A percentile compares a stretch with the other conserved stretches of the same genome.
Conservation (phyloP, 1,140 invertebrate species). For the Carcinoscorpius rotundicauda region DNA sequence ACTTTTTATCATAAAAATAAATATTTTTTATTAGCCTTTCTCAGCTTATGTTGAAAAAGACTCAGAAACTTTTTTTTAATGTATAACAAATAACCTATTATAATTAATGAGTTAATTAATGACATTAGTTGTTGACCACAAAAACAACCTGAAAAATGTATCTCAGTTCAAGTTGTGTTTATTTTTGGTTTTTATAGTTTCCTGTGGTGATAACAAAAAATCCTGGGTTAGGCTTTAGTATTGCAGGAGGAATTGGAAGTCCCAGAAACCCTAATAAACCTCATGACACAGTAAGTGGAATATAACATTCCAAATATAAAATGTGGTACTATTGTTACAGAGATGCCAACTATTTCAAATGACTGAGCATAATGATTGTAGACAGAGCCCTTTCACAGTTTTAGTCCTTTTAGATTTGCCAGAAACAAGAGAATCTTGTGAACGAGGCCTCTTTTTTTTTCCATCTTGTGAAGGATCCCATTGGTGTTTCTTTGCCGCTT, state of each 20-base stretch:
- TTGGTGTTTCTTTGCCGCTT: too few relatives aligned
- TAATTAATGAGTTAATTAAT: too few relatives aligned
- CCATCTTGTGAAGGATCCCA: too few relatives aligned
- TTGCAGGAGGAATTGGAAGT: constrained; percentile 32
- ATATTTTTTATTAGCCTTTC: too few relatives aligned
- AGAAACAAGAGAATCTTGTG: neutral
- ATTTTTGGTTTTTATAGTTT: constrained; percentile 30
- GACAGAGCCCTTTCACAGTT: neutral
- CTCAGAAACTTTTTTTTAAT: too few relatives aligned
- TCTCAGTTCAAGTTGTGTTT: neutral
- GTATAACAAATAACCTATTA: too few relatives aligned
- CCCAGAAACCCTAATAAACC: constrained; percentile 17
- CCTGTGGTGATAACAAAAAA: constrained; percentile 30
- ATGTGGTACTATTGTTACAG: constrained; percentile 9
- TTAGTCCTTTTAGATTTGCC: neutral
- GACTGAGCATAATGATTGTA: neutral
- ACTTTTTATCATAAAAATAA: too few relatives aligned
- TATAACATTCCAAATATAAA: constrained; percentile 11
- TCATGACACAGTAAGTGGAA: constrained; percentile 8
- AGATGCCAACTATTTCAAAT: neutral
- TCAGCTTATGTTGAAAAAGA: too few relatives aligned
- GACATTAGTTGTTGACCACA: too few relatives aligned
- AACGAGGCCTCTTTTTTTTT: too few relatives aligned
- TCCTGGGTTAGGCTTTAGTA: constrained; percentile 35
- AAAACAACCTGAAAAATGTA: too few relatives aligned